phyloP scores from a whole-genome alignment of 2,113 vertebrate species.

The Chamaea fasciata region DNA sequence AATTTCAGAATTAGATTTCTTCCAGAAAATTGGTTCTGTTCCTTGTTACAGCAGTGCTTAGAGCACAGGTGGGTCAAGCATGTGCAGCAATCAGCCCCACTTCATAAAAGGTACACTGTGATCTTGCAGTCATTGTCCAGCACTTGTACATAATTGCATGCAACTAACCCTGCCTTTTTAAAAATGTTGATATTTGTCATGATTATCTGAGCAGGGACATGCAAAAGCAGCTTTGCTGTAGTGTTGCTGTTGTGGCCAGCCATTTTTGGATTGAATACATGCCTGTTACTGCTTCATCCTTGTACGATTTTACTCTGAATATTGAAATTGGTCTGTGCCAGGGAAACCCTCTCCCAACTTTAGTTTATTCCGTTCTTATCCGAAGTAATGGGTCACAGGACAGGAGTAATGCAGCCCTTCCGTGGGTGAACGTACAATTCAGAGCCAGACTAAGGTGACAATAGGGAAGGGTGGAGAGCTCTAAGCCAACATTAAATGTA shows the following conservation, averaged over 20 bases:
- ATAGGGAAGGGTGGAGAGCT: not conserved
- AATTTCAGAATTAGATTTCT: not conserved
- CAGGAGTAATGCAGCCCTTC: not conserved
- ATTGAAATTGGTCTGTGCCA: not conserved
- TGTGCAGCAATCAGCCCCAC: not conserved
- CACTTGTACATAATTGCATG: not conserved
- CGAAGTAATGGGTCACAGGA: not conserved
- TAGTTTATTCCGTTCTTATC: not conserved
- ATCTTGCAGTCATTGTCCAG: not conserved
- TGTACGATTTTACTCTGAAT: not conserved
- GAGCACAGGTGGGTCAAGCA: not conserved
- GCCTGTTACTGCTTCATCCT: not conserved
- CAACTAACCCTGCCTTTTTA: not conserved
- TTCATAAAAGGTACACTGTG: not conserved
- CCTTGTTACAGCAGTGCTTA: not conserved
- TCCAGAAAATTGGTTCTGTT: not conserved
- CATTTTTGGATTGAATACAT: not conserved
- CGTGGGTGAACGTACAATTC: not conserved
- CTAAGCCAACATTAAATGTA: not conserved
- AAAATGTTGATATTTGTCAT: not conserved
- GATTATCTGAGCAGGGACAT: not conserved
- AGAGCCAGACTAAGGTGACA: not conserved
- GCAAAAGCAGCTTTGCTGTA: not conserved
- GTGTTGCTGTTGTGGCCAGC: not conserved
- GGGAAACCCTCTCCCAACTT: not conserved